Base-by-base conservation (phyloP, 2,888 invertebrate genomes). In the Gastrophysa polygoni region DNA sequence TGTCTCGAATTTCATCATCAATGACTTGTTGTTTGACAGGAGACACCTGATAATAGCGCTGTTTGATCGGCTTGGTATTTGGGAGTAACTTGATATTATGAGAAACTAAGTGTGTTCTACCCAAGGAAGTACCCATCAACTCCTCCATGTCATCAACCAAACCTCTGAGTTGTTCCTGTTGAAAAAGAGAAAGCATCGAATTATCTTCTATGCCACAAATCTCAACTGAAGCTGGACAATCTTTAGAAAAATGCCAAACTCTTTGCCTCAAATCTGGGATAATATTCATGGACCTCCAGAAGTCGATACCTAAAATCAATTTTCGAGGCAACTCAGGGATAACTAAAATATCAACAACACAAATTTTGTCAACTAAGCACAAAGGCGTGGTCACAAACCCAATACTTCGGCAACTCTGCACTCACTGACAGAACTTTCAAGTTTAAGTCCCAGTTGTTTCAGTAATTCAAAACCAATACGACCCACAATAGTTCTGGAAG, bases 31-130 rank as follows among this genome's bases (percentile, higher is more conserved):
- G n/a, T 24, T 24, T 24, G 24, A 24, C 24, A 24, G 24, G 24
- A 24, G 24, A 24, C 24, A 24, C 7, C 24, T 5, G 24, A 24
- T 24, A 24, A 3, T 24, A 56, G 5, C 54, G 16, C 28, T 59
- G 57, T 32, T 59, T 62, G 29, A 59, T 55, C 1, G 55, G 55
- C 20, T 46, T 18, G 10, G 46, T 18, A 46, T 18, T 18, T 10
- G 46, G 46, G 20, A 46, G 24, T 7, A 24, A 24, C 24, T 24
- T 7, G 3, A 24, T 24, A 24, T 24, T 24, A 24, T 24, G 24
- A 24, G 24, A 3, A 24, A 24, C 24, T 24, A 24, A 24, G 24
- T 24, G 24, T 24, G 24, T 24, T 24, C 24, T 24, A 5, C 24
- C 24, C 7, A 24, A 24, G 24, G 24, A 5, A 24, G 24, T 24